phyloP scores from a whole-genome alignment of 2,113 vertebrate genomes.

The Microcebus griseorufus region DNA sequence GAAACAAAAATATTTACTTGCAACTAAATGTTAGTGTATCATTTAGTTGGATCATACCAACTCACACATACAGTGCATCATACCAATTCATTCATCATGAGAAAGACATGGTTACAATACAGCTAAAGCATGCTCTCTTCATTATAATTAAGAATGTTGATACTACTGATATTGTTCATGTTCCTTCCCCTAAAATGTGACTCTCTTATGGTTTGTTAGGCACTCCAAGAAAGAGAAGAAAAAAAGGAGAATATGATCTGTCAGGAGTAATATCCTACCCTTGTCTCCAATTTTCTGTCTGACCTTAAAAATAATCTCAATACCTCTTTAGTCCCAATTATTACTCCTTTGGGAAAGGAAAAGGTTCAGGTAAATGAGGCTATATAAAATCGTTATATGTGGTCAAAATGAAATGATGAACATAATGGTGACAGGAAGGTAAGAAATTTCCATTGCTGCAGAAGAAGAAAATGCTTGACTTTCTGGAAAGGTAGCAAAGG shows the following conservation, averaged over 20 bases:
- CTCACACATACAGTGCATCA: background rate
- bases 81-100: background rate
- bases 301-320: background rate
- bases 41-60: background rate
- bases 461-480: background rate
- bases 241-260: background rate
- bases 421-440: background rate
- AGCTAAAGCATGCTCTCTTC: background rate
- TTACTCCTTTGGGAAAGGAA: background rate
- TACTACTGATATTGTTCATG: background rate
- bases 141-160: background rate
- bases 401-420: background rate
- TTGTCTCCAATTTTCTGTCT: background rate
- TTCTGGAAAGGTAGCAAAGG: constrained; percentile 32
- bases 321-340: background rate
- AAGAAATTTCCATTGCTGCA: background rate
- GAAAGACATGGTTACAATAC: background rate
- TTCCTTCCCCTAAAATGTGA: background rate
- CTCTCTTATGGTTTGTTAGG: background rate
- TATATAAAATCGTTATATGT: background rate
- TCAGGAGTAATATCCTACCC: background rate
- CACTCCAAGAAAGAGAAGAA: background rate
- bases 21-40: background rate
- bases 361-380: background rate
- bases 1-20: background rate